Evolutionary conservation across 2,113 vertebrate species (phyloP).

Genomic region (Prunella fulvescens): DNA sequence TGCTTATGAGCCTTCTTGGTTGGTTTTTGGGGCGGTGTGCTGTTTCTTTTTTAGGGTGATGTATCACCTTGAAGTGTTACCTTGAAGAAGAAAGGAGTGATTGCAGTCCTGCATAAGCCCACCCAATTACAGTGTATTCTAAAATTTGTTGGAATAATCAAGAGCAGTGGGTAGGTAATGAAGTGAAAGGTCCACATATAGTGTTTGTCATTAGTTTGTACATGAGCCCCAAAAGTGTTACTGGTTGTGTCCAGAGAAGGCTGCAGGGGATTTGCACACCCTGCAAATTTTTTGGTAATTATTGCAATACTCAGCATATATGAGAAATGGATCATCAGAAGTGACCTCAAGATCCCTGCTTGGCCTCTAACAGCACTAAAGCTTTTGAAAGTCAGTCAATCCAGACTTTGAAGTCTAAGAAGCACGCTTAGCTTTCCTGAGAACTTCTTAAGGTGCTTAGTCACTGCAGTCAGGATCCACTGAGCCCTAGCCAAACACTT

Average conservation of each 20-base stretch:
- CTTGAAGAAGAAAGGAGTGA: not conserved
- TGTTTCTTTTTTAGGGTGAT: not conserved
- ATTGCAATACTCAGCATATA: not conserved
- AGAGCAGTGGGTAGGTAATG: not conserved
- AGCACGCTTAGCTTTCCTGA: not conserved
- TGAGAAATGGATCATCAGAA: not conserved
- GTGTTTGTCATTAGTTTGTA: not conserved
- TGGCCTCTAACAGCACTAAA: not conserved
- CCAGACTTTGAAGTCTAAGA: conserved; percentile 17
- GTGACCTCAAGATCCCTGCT: not conserved
- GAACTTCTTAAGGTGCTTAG: conserved; percentile 46
- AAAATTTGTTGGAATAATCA: not conserved
- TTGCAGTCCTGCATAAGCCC: accelerated
- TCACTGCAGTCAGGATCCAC: conserved; percentile 6
- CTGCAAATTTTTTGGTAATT: not conserved
- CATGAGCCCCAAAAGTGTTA: not conserved
- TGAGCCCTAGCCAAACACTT: conserved; percentile 28
- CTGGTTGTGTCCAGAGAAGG: not conserved
- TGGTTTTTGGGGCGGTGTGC: accelerated
- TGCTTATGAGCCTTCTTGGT: not conserved
- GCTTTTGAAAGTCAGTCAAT: conserved; percentile 2
- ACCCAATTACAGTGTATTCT: not conserved
- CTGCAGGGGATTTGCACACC: not conserved
- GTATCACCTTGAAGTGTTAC: not conserved
- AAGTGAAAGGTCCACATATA: not conserved